Percentiles rank a stretch among this genome's conserved stretches.
Evolutionary conservation across 2,113 vertebrate genomes (phyloP).

Genomic region (Piprites chloris): DNA sequence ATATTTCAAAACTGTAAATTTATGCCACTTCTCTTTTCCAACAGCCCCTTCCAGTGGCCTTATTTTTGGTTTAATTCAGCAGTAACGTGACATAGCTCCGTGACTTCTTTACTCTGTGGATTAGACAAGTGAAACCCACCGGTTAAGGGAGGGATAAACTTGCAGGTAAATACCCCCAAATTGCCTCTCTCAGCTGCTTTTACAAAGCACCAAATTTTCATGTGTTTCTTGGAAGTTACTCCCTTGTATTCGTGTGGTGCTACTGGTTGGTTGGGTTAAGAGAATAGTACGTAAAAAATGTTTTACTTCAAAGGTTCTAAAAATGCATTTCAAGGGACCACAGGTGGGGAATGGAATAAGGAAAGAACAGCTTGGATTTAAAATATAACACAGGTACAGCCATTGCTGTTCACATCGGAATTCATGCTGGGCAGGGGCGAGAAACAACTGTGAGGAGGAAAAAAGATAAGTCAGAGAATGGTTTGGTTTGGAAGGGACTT

Average conservation of each 20-base stretch:
- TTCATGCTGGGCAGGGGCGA: background rate
- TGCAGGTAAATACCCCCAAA: background rate
- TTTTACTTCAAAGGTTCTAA: background rate
- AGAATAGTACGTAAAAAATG: background rate
- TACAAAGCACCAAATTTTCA: background rate
- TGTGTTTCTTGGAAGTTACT: background rate
- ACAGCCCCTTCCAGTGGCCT: too few relatives aligned
- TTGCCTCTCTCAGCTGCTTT: background rate
- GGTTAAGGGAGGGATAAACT: background rate
- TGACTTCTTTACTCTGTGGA: background rate
- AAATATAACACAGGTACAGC: rapidly evolving
- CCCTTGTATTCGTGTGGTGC: rapidly evolving
- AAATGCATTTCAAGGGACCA: background rate
- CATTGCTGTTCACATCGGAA: background rate
- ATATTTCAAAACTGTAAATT: background rate
- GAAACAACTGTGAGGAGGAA: background rate
- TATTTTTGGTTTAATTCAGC: background rate
- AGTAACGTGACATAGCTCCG: background rate
- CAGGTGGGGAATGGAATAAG: background rate
- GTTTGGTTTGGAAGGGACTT: background rate
- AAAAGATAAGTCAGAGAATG: background rate
- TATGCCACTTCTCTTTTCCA: background rate
- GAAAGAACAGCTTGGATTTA: background rate
- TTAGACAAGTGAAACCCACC: background rate
- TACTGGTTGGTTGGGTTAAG: background rate